Percentiles rank a stretch among this genome's conserved stretches.
Conservation (phyloP, 1,140 invertebrate species). For the Argopecten irradians region DNA sequence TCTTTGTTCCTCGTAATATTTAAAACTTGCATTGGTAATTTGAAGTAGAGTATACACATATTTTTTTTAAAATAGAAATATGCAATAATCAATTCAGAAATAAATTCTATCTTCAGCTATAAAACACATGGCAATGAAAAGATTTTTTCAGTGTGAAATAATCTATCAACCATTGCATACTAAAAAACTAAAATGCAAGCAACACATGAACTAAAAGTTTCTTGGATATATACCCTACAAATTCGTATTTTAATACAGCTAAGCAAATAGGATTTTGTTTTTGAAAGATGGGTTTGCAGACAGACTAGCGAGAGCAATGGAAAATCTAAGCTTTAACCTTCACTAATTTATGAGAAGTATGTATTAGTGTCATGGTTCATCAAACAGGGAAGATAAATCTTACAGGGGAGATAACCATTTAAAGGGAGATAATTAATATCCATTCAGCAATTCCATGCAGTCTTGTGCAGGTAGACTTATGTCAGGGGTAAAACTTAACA, state of each 20-base stretch:
- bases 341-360: not conserved
- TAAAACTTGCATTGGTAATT: too few species aligned
- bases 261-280: not conserved
- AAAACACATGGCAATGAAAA: too few species aligned
- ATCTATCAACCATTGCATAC: not conserved
- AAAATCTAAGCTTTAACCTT: not conserved
- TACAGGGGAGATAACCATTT: not conserved
- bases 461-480: not conserved
- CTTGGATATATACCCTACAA: not conserved
- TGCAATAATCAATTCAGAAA: too few species aligned
- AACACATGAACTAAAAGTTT: not conserved
- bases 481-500: not conserved
- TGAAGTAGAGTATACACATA: too few species aligned
- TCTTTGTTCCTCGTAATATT: too few species aligned
- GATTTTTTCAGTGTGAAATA: not conserved
- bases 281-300: not conserved
- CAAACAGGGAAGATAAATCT: too few species aligned
- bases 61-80: too few species aligned
- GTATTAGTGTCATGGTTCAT: not conserved
- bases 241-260: not conserved
- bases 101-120: too few species aligned
- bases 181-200: not conserved
- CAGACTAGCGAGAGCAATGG: not conserved
- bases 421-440: not conserved
- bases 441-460: not conserved